A percentile compares a stretch with the other conserved stretches of the same genome.
phyloP scores from a whole-genome alignment of 2,113 vertebrate genomes.

The Gambusia holbrooki region DNA sequence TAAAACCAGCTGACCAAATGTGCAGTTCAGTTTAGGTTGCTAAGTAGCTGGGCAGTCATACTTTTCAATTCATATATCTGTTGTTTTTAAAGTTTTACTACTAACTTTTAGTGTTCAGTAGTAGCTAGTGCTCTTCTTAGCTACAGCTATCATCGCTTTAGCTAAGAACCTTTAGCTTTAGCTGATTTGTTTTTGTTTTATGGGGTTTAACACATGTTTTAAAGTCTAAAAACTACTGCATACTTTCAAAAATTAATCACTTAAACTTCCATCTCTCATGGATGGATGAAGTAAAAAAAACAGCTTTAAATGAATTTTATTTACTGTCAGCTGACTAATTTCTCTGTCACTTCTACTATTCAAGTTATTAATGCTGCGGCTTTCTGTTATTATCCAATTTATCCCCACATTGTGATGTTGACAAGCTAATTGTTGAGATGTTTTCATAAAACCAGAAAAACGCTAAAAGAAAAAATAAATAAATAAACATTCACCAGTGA shows the following conservation, averaged over 20 bases:
- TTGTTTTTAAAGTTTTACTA: no score
- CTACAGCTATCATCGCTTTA: no score
- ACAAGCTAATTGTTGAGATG: conserved; percentile 38
- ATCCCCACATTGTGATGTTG: conserved; percentile 47
- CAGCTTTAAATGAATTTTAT: not conserved
- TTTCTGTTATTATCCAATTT: conserved; percentile 65
- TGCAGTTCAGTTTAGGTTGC: no score
- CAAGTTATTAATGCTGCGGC: conserved; percentile 14
- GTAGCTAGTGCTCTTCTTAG: no score
- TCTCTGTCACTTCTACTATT: conserved; percentile 22
- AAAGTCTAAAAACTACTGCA: not conserved
- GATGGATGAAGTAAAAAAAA: not conserved
- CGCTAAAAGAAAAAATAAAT: conserved; percentile 13
- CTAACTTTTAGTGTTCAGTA: no score
- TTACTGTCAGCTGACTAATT: conserved; percentile 12
- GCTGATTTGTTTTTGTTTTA: not conserved
- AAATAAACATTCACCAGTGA: conserved; percentile 26
- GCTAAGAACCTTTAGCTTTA: no score
- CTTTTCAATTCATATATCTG: no score
- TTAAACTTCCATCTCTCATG: not conserved
- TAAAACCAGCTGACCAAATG: no score
- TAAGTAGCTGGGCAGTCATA: no score
- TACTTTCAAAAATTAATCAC: not conserved
- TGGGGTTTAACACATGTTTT: not conserved
- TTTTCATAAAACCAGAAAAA: conserved; percentile 52